phyloP scores from a whole-genome alignment of 2,113 vertebrate genomes.

The Hiodon tergisus region DNA sequence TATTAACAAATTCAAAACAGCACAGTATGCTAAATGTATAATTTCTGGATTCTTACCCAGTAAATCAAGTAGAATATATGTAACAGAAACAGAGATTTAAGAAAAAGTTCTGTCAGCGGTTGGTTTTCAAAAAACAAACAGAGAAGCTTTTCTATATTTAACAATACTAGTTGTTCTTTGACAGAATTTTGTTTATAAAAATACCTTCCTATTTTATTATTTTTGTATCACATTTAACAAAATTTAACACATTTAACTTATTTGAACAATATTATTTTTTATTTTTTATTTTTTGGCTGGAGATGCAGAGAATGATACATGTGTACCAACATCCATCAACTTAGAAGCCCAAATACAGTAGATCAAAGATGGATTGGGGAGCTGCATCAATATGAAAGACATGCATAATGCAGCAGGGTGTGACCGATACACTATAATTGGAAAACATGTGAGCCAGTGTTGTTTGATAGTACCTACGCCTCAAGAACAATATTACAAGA shows the following conservation, averaged over 20 bases:
- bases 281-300: slow-evolving; percentile 3
- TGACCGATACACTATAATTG: not conserved
- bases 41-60: not conserved
- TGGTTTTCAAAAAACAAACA: not conserved
- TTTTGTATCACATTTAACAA: too few species aligned
- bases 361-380: not conserved
- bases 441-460: not conserved
- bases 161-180: too few species aligned
- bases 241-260: too few species aligned
- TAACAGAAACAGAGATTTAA: too few species aligned
- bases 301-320: not conserved
- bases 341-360: not conserved
- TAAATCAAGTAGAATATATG: too few species aligned
- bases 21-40: not conserved
- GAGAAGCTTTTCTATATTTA: too few species aligned
- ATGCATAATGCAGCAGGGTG: not conserved
- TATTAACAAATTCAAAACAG: not conserved
- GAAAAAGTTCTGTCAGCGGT: too few species aligned
- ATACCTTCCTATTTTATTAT: not conserved
- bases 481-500: not conserved
- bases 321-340: not conserved
- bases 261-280: not conserved
- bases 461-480: not conserved
- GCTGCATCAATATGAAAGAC: not conserved
- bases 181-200: not conserved